Percentiles rank a stretch among this genome's conserved stretches.
Conservation (phyloP, 2,888 invertebrate genomes). For the Platynereis dumerilii region DNA sequence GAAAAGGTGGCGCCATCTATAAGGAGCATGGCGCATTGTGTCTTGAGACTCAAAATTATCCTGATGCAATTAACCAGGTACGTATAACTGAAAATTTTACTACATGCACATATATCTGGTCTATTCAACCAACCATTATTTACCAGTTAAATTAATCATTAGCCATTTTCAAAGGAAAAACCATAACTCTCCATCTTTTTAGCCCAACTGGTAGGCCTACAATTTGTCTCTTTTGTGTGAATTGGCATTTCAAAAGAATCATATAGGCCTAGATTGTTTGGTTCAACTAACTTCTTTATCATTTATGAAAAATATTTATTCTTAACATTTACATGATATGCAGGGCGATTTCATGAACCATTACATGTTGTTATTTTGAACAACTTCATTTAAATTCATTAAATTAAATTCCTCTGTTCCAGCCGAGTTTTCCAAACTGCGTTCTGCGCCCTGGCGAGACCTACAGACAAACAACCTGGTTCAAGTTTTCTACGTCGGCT, state of each 20-base stretch:
- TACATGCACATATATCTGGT: not conserved
- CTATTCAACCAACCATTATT: not conserved
- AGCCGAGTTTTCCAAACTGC: conserved; percentile 51
- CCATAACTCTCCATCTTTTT: not conserved
- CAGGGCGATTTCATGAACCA: not conserved
- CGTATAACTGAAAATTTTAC: conserved; percentile 18
- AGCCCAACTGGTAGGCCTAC: not conserved
- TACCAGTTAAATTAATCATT: not conserved
- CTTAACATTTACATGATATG: too few relatives aligned
- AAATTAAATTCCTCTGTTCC: conserved; percentile 26
- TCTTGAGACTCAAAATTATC: conserved; percentile 90
- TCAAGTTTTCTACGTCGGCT: conserved; percentile 41
- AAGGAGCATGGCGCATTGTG: conserved; percentile 82
- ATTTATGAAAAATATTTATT: too few relatives aligned
- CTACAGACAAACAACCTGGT: conserved; percentile 50
- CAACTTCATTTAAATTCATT: not conserved
- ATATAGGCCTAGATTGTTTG: too few relatives aligned
- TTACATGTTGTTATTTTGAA: not conserved
- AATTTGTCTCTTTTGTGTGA: too few relatives aligned
- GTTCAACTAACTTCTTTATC: too few relatives aligned
- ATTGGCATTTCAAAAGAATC: too few relatives aligned
- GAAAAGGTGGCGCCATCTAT: conserved; percentile 76
- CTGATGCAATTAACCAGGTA: conserved; percentile 79
- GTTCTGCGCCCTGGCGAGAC: conserved; percentile 50
- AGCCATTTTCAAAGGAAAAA: not conserved